Evolutionary conservation across 2,888 invertebrate species (phyloP).

Genomic region (Sialis lutaria): DNA sequence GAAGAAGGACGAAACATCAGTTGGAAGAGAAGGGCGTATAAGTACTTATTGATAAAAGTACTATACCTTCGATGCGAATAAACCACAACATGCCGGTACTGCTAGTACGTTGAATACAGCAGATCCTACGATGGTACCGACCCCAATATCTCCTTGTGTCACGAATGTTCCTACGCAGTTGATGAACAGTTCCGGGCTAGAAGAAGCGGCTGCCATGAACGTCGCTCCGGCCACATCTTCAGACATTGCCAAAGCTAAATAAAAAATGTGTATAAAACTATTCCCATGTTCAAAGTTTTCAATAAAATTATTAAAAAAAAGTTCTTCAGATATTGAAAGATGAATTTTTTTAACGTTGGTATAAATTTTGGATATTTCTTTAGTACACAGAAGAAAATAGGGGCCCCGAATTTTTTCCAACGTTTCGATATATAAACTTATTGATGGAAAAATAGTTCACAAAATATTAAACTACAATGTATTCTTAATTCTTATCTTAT

Average conservation of each 20-base stretch:
- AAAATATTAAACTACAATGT: no score
- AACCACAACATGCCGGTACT: conserved; percentile 58
- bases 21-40: no score
- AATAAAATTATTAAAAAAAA: no score
- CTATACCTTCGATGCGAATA: conserved; percentile 37
- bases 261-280: conserved; percentile 4
- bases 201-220: conserved; percentile 80
- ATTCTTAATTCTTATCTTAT: no score
- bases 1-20: no score
- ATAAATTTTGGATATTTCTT: no score
- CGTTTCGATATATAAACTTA: no score
- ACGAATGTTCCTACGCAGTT: conserved; percentile 68
- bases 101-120: conserved; percentile 65
- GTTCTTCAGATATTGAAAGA: no score
- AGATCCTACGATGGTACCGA: conserved; percentile 61
- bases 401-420: no score
- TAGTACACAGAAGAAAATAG: no score
- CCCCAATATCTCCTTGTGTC: conserved; percentile 57
- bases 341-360: not conserved
- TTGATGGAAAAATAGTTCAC: no score
- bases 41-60: conserved; percentile 5
- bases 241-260: conserved; percentile 40
- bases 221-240: conserved; percentile 77
- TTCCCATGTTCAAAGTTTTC: no score
- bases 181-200: conserved; percentile 73